Conservation (phyloP, 2,113 vertebrate species). For the Vombatus ursinus region DNA sequence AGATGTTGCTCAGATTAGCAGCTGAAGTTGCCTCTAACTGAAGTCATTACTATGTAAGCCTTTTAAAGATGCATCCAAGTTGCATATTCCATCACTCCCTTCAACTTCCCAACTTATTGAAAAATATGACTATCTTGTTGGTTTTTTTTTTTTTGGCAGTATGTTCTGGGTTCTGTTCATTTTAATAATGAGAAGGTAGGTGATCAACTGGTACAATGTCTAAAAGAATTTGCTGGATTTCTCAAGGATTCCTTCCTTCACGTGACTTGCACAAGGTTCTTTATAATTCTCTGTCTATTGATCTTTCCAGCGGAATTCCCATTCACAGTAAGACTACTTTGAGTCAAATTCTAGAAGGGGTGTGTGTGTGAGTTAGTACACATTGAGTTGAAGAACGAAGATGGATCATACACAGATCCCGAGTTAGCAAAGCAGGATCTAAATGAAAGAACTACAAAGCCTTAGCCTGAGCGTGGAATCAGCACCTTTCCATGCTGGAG, state of each 20-base stretch:
- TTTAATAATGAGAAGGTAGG: neutral
- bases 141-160: neutral
- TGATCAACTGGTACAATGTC: neutral
- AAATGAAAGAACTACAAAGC: neutral
- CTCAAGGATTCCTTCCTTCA: neutral
- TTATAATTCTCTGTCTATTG: neutral
- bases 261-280: neutral
- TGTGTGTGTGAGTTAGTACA: too few species aligned
- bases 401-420: neutral
- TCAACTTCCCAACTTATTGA: neutral
- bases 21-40: neutral
- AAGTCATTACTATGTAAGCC: neutral
- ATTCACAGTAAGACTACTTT: neutral
- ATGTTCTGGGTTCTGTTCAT: neutral
- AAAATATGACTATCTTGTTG: neutral
- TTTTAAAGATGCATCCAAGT: neutral
- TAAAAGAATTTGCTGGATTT: neutral
- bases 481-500: neutral
- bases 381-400: neutral
- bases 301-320: neutral
- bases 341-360: neutral
- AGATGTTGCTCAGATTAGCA: neutral
- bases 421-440: neutral
- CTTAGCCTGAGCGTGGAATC: rapidly evolving
- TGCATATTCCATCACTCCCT: neutral